phyloP scores from a whole-genome alignment of 2,888 invertebrate species.

The Acronicta psi region DNA sequence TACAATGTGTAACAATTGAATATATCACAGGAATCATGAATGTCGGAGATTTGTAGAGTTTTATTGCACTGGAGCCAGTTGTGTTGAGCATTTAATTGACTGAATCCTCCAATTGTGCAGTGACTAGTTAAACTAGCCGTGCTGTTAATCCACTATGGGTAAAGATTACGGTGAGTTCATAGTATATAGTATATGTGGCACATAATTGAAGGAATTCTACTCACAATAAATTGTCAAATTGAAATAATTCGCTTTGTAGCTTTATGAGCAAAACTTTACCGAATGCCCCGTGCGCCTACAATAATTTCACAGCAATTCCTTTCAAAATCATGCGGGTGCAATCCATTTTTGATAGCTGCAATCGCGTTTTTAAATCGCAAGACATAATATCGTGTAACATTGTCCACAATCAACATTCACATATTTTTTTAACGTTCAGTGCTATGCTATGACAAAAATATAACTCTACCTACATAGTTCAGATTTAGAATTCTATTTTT shows the following conservation, averaged over 20 bases:
- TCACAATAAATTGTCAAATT: too few relatives aligned
- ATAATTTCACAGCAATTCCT: slow-evolving; percentile 16
- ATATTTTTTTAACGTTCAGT: slow-evolving; percentile 11
- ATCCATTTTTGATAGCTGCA: neutral
- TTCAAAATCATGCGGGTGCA: slow-evolving; percentile 15
- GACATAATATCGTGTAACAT: neutral
- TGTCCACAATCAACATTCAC: neutral
- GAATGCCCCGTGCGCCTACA: slow-evolving; percentile 4
- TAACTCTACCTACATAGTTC: slow-evolving; percentile 9
- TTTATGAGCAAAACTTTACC: too few relatives aligned
- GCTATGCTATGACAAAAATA: slow-evolving; percentile 13
- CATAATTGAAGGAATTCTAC: neutral
- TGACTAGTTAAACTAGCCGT: slow-evolving; percentile 31
- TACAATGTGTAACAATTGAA: slow-evolving; percentile 45
- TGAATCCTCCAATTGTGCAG: slow-evolving; percentile 47
- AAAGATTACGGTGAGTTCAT: slow-evolving; percentile 77
- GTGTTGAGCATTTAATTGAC: slow-evolving; percentile 40
- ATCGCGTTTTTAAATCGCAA: accelerated
- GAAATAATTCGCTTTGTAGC: too few relatives aligned
- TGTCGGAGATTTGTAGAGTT: slow-evolving; percentile 38
- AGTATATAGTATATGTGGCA: slow-evolving; percentile 2
- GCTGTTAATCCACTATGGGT: slow-evolving; percentile 63
- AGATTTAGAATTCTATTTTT: slow-evolving; percentile 50
- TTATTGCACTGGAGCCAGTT: slow-evolving; percentile 26
- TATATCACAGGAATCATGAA: slow-evolving; percentile 38